These are phyloP conservation scores for Caenorhabditis briggsae DNA, from an alignment of 1,140 invertebrate species.

Conservation along the genomic window DNA sequence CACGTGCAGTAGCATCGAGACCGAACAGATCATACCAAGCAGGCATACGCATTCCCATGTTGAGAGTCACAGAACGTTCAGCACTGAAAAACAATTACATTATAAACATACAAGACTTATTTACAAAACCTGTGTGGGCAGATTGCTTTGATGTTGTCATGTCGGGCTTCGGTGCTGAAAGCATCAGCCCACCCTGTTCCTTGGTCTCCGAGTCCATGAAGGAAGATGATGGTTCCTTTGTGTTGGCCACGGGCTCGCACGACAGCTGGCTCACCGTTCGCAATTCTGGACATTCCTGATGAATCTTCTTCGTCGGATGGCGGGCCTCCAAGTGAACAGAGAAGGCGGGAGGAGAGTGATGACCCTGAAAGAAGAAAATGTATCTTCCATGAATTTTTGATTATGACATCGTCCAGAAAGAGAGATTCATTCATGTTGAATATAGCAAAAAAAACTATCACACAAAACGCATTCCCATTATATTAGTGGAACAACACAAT, in stretches of 20 bases:
- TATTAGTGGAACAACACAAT: not conserved
- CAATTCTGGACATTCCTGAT: not conserved
- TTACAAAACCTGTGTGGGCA: conserved; percentile 73
- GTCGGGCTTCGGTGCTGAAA: conserved; percentile 64
- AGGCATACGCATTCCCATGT: conserved; percentile 77
- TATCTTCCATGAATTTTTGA: conserved; percentile 21
- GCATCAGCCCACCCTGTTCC: conserved; percentile 73
- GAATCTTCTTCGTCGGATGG: conserved; percentile 46
- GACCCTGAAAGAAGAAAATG: not conserved
- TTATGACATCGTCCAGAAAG: not conserved
- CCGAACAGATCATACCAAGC: conserved; percentile 76
- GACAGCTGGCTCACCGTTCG: not conserved
- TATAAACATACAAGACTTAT: not conserved
- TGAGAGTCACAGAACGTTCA: conserved; percentile 71
- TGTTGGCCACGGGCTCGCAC: conserved; percentile 16
- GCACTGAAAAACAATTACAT: conserved; percentile 62
- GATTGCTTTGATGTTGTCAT: conserved; percentile 69
- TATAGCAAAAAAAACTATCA: not conserved
- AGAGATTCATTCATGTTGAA: not conserved
- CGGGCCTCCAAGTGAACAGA: conserved; percentile 30
- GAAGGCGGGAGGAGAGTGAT: conserved; percentile 33
- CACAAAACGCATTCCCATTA: no score
- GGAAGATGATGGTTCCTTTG: conserved; percentile 71
- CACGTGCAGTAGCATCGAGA: conserved; percentile 61
- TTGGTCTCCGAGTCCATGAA: conserved; percentile 78